Conservation (phyloP, 1,140 invertebrate genomes). For the Gonatopus flavifemur region DNA sequence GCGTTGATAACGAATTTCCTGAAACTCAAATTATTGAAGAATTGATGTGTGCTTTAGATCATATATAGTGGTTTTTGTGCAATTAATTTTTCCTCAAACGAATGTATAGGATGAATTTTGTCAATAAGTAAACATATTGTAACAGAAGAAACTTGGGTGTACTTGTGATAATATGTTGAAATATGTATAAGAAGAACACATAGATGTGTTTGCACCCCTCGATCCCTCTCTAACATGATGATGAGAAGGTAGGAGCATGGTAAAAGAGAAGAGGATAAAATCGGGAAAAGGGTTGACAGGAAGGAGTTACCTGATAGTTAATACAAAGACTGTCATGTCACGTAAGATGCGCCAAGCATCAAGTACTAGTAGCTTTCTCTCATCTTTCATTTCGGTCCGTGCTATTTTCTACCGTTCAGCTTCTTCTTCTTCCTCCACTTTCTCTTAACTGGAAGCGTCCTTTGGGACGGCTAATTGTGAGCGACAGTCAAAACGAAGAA, state of each 20-base stretch:
- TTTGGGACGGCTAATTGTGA: conserved; percentile 49
- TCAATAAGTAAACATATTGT: no score
- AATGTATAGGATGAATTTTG: no score
- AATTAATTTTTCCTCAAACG: no score
- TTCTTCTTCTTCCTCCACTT: conserved; percentile 34
- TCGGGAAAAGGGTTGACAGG: conserved; percentile 41
- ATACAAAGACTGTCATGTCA: conserved; percentile 48
- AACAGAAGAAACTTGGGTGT: no score
- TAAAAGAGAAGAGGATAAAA: conserved; percentile 14
- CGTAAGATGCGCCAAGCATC: conserved; percentile 36
- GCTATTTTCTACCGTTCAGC: conserved; percentile 2
- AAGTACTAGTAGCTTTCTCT: conserved; percentile 32
- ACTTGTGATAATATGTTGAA: no score
- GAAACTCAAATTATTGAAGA: no score
- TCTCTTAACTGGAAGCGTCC: conserved; percentile 33
- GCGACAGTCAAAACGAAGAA: conserved; percentile 44
- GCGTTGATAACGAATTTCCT: no score
- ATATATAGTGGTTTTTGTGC: no score
- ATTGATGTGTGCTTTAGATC: no score
- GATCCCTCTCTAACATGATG: conserved; percentile 5
- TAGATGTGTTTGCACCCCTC: no score
- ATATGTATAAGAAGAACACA: no score
- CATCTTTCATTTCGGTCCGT: conserved; percentile 18
- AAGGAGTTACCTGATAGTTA: conserved; percentile 46
- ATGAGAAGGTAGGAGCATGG: conserved; percentile 6